Percentiles rank a stretch among this genome's conserved stretches.
These are phyloP conservation scores for Eucera pruinosa DNA, from an alignment of 2,888 invertebrate genomes.

Conservation along the genomic window DNA sequence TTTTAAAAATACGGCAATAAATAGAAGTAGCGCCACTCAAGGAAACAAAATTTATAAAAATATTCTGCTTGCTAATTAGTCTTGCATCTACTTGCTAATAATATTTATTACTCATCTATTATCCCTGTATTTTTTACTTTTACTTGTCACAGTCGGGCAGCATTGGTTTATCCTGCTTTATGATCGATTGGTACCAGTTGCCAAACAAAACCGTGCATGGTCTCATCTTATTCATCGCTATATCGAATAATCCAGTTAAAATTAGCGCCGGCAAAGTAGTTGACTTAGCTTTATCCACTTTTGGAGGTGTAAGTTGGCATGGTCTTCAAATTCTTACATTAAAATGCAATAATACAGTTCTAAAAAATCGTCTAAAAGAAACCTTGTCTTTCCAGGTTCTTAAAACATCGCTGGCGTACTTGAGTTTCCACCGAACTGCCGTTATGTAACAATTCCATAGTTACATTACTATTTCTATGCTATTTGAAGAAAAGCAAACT, in stretches of 20 bases:
- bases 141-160: slow-evolving; percentile 53
- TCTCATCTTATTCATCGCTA: slow-evolving; percentile 72
- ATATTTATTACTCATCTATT: no score
- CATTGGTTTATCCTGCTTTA: slow-evolving; percentile 62
- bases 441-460: slow-evolving; percentile 27
- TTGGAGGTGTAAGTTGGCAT: slow-evolving; percentile 58
- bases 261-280: slow-evolving; percentile 75
- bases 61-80: no score
- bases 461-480: not conserved
- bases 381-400: slow-evolving; percentile 60
- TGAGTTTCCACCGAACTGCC: slow-evolving; percentile 66
- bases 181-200: slow-evolving; percentile 69
- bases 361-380: not conserved
- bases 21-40: no score
- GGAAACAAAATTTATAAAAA: no score
- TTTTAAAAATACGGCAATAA: no score
- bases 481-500: slow-evolving; percentile 13
- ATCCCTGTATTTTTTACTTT: not conserved
- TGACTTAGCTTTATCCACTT: slow-evolving; percentile 72
- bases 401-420: slow-evolving; percentile 68
- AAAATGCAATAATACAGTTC: not conserved
- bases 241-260: slow-evolving; percentile 71
- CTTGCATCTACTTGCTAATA: no score
- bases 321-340: not conserved
- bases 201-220: slow-evolving; percentile 56